Conservation (phyloP, 2,113 vertebrate species). For the Otis tarda region DNA sequence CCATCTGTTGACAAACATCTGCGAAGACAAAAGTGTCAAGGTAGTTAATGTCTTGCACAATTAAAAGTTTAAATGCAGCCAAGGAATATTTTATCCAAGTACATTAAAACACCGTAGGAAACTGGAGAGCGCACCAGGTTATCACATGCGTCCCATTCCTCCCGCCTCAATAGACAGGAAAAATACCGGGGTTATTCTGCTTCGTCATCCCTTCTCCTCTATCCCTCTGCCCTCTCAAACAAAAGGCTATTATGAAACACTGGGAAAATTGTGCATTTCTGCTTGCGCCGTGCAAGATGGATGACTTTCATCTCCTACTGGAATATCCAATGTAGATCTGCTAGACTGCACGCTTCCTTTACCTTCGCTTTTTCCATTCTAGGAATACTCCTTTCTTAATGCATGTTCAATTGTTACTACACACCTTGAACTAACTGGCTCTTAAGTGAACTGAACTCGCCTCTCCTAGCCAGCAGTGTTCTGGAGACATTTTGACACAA, state of each 20-base stretch:
- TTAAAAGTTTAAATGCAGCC: neutral
- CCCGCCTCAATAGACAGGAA: neutral
- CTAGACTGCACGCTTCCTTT: neutral
- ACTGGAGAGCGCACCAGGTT: neutral
- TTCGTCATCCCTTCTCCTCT: neutral
- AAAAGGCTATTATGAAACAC: neutral
- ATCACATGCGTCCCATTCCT: neutral
- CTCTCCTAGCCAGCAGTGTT: neutral
- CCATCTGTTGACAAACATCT: conserved; percentile 97
- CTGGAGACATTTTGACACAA: neutral
- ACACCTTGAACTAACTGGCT: neutral
- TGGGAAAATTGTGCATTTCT: neutral
- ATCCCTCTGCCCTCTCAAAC: neutral
- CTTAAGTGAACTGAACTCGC: neutral
- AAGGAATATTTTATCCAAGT: neutral
- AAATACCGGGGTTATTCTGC: neutral
- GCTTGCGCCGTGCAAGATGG: neutral
- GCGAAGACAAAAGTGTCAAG: conserved; percentile 52
- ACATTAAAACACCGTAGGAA: fast-evolving
- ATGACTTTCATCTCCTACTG: neutral
- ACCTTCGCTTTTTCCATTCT: neutral
- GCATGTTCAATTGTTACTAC: neutral
- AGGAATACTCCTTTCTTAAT: neutral
- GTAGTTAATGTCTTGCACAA: neutral
- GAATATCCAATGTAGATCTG: neutral